Base-by-base conservation (phyloP, 2,888 invertebrate species). In the Argynnis bischoffii region DNA sequence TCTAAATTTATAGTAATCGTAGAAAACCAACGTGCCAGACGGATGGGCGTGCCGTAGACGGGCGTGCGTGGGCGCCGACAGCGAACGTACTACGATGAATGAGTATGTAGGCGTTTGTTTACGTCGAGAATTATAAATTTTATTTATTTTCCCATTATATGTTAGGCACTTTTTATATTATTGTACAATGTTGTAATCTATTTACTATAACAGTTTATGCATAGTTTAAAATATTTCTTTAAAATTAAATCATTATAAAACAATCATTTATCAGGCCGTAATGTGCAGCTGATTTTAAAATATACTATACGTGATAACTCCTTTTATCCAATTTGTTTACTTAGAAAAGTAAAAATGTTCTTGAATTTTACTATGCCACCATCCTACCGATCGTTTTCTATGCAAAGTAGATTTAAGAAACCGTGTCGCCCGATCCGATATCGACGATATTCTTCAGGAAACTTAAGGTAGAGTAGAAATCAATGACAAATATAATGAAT, bases 11-110 rank as follows among this genome's bases (percentile, higher is more conserved):
- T 14, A n/a, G 8, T 13, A 31, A 31, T 26, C n/a, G n/a, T 18
- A 26, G 14, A 41, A 41, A 31, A 16, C 65, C 3, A 18, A 13
- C 13, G 53, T 41, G 31, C 57, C 47, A 67, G 67, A 70, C 69
- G 55, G 51, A 3, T 47, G 41, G 15, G 26, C 18, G 21, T 15
- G 26, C 41, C 61, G 55, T 31, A 68, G 69, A 64, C 67, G 13
- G 35, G 15, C 35, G 35, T 79, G 78, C 77, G 81, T 81, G 79
- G 81, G 81, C 77, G 80, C 75, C 70, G 71, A n/a, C 21, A 11
- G 11, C 47, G 67, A 55, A 66, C 65, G 66, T 76, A 75, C 76
- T 76, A 77, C 74, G 75, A 26, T 21, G 15, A 31, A 56, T 61
- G 5, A 50, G 18, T 41, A 41, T 46, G 61, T 75, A 63, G 75